Evolutionary conservation across 1,140 invertebrate species (phyloP), one percentile per base, ranked within the genome.

Genomic region (Apis dorsata): DNA sequence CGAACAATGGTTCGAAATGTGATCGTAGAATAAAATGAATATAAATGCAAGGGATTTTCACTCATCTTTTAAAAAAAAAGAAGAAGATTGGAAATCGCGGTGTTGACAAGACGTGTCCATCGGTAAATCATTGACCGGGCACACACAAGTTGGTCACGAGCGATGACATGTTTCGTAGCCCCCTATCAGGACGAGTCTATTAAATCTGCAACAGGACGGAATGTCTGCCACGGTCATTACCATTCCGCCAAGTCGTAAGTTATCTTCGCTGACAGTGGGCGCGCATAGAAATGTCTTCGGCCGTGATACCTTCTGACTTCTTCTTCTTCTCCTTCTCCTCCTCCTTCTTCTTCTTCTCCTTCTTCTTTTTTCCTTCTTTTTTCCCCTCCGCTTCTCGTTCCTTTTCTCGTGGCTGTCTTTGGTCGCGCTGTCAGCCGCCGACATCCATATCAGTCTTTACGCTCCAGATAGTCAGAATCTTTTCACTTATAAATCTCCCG

Each of bases 171-270:
- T 85, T 83, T 53, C 75, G 81, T 83, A 73, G 70, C 62, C 77
- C 79, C 80, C 84, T 90, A 90, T 90, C 86, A 88, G 84, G 87
- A 91, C 89, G 89, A 90, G 90, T 91, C 90, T 91, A 91, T 91
- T 91, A 90, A 91, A 91, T 90, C 87, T 88, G 85, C 87, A 84
- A 86, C 77, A 88, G 85, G 87, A 89, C 74, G 85, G 84, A 89
- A 90, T 90, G 86, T 82, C 85, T 82, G 65, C 79, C 83, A 85
- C 76, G 76, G 81, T 88, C 83, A 90, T 91, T 90, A 90, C 87
- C 83, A 91, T 90, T 89, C 86, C 85, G 76, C 86, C 83, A 78
- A 77, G 80, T 88, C 87, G 88, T 90, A 91, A 91, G 87, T 91
- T 91, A 91, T 91, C 88, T 90, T 88, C 73, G 80, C 81, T 89